Percentiles rank a stretch among this genome's conserved stretches.
Evolutionary conservation across 2,797 vertebrate genomes (phyloP).

Genomic region (Sarcoramphus papa): DNA sequence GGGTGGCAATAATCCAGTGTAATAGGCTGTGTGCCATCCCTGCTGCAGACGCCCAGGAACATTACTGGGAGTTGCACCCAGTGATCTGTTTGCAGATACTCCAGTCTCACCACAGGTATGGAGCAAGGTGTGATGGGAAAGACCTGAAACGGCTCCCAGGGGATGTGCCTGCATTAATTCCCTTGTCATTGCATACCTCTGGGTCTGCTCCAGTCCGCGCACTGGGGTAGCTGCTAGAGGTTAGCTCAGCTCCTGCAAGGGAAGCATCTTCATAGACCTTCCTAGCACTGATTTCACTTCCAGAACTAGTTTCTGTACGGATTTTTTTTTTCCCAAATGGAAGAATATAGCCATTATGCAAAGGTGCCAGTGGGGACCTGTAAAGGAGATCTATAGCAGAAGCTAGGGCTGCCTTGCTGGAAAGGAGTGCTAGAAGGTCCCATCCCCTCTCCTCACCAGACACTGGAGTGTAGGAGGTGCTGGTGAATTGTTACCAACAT

Average conservation of each 20-base stretch:
- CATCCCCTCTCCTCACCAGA: neutral
- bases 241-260: neutral
- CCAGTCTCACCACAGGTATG: neutral
- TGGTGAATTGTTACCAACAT: neutral
- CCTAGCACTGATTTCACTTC: neutral
- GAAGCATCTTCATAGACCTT: neutral
- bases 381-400: neutral
- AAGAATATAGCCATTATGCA: neutral
- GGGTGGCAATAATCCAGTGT: neutral
- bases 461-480: neutral
- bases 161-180: neutral
- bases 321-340: neutral
- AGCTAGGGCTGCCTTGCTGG: neutral
- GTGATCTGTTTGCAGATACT: neutral
- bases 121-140: neutral
- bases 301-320: neutral
- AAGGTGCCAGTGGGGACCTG: neutral
- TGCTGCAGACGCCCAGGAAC: neutral
- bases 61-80: neutral
- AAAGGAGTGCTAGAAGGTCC: neutral
- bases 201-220: neutral
- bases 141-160: neutral
- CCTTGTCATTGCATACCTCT: neutral
- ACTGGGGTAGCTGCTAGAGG: neutral
- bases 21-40: neutral